Base-by-base conservation (phyloP, 2,797 vertebrate species). In the Sphenopsis melanotis region DNA sequence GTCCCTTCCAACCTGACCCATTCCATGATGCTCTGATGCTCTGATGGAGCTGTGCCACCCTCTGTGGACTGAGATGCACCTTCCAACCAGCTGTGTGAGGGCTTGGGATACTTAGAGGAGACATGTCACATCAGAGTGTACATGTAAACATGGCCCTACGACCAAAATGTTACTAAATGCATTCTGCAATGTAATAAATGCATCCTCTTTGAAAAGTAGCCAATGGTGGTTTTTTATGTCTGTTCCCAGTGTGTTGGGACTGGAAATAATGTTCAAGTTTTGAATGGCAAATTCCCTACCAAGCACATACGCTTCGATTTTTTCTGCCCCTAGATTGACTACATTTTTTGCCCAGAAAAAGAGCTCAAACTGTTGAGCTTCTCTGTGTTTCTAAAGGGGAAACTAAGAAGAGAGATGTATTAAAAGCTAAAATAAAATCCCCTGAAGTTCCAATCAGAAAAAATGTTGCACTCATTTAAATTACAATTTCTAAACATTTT, bases 291-390 rank as follows among this genome's bases (percentile, higher is more conserved):
- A 42, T 44, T 60, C 6, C 27, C 16, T n/a, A 26, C 52, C 18
- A 15, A 71, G 4, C 9, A 21, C 9, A 3, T 6, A 11, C 0
- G 2, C n/a, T 74, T 77, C 29, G 10, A 36, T 57, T 39, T 23
- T 29, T 26, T 36, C 50, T 57, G 12, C 0, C 30, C 1, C 22
- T 30, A 20, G 42, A 60, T 7, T 41, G 13, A 60, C 29, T 71
- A 27, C 0, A 7, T 14, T 70, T 53, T 39, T 46, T 39, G 2
- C 3, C 17, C 0, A 2, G 15, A 17, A 41, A 36, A 46, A 46
- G 37, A 71, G 11, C n/a, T 64, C 19, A 26, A 32, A 49, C 18
- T 59, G 12, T 78, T 80, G 49, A 68, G 29, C 18, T 61, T 68
- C 39, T 61, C 32, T 36, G 5, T 61, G 36, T n/a, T 90, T 55